A percentile compares a stretch with the other conserved stretches of the same genome.
Evolutionary conservation across 2,888 invertebrate genomes (phyloP).

Genomic region (Drosophila limbata): DNA sequence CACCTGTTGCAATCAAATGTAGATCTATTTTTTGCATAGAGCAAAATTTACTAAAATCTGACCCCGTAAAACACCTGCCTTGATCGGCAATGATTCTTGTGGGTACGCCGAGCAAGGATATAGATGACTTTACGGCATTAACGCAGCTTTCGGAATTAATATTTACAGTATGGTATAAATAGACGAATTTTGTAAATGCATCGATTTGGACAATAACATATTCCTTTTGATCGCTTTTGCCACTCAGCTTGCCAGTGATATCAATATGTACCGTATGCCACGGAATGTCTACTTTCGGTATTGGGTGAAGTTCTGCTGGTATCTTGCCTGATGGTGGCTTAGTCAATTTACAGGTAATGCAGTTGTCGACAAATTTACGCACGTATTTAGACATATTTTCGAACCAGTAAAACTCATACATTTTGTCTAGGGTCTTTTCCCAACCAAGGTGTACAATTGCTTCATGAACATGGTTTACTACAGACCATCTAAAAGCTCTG

Average conservation of each 20-base stretch:
- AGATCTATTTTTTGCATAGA: conserved; percentile 8
- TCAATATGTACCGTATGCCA: conserved; percentile 10
- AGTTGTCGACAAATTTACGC: conserved; percentile 11
- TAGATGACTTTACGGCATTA: not conserved
- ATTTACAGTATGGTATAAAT: conserved; percentile 14
- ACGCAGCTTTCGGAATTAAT: conserved; percentile 3
- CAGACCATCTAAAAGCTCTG: conserved; percentile 37
- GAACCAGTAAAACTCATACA: conserved; percentile 40
- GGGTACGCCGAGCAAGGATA: not conserved
- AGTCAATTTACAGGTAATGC: conserved; percentile 20
- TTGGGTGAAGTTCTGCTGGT: conserved; percentile 7
- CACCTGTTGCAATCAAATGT: conserved; percentile 22
- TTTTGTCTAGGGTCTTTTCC: conserved; percentile 42
- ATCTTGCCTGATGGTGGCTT: conserved; percentile 2
- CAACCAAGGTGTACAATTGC: conserved; percentile 40
- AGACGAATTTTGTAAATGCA: conserved; percentile 21
- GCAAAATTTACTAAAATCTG: no score
- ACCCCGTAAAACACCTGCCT: no score
- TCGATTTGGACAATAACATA: conserved; percentile 7
- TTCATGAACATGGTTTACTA: conserved; percentile 38
- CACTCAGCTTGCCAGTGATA: not conserved
- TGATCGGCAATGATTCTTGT: no score
- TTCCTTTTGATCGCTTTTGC: conserved; percentile 11
- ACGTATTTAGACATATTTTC: conserved; percentile 33
- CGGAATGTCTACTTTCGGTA: conserved; percentile 11